phyloP scores from a whole-genome alignment of 2,888 invertebrate species.

The Autographa gamma region DNA sequence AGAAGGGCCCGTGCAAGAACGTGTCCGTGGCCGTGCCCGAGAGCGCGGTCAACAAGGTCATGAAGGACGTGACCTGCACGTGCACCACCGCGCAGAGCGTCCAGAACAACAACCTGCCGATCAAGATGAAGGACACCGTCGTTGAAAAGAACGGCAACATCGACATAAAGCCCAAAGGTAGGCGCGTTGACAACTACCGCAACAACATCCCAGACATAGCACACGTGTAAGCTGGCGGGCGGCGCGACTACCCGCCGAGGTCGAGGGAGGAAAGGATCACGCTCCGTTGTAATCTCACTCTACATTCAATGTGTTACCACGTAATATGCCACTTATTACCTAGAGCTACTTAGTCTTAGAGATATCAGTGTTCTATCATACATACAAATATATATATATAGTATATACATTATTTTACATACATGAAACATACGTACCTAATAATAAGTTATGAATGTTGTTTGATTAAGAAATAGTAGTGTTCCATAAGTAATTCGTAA shows the following conservation, averaged over 20 bases:
- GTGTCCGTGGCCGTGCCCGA: conserved; percentile 57
- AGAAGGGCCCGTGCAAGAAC: conserved; percentile 52
- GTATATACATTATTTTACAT: not conserved
- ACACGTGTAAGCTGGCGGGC: conserved; percentile 66
- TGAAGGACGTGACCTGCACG: conserved; percentile 45
- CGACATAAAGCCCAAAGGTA: conserved; percentile 37
- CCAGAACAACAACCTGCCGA: conserved; percentile 68
- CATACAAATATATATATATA: not conserved
- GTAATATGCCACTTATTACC: not conserved
- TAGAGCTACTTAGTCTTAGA: not conserved
- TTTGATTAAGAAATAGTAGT: conserved; percentile 10
- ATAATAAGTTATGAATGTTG: conserved; percentile 11
- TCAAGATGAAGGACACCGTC: conserved; percentile 61
- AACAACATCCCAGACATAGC: conserved; percentile 67
- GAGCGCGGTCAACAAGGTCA: not conserved
- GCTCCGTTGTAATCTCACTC: conserved; percentile 21
- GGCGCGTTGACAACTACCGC: conserved; percentile 49
- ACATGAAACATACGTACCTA: not conserved
- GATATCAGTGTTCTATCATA: not conserved
- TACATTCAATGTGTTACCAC: not conserved
- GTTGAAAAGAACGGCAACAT: conserved; percentile 78
- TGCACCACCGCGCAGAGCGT: conserved; percentile 52
- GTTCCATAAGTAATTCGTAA: not conserved
- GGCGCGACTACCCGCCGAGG: conserved; percentile 17
- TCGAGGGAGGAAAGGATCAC: conserved; percentile 44